phyloP scores from a whole-genome alignment of 2,888 invertebrate species.

The Pardosa pseudoannulata region DNA sequence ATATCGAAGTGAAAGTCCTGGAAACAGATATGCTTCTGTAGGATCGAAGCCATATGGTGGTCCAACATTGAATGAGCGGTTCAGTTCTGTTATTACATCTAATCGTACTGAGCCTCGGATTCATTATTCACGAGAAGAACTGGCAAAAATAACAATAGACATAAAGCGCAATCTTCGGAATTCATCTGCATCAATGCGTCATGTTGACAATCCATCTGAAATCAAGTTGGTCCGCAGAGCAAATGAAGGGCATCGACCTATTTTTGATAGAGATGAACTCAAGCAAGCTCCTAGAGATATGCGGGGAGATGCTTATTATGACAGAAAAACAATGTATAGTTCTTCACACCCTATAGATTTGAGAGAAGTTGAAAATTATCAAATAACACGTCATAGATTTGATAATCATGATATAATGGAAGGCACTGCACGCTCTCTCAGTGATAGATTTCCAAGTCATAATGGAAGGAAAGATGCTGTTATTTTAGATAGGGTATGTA shows the following conservation, averaged over 20 bases:
- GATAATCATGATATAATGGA: conserved; percentile 26
- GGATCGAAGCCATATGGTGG: conserved; percentile 24
- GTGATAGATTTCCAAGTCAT: conserved; percentile 46
- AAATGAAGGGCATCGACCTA: conserved; percentile 73
- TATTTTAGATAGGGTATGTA: conserved; percentile 43
- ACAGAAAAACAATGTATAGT: conserved; percentile 27
- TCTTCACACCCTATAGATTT: conserved; percentile 9
- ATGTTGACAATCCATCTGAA: conserved; percentile 59
- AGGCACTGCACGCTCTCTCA: conserved; percentile 27
- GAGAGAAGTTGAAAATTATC: conserved; percentile 52
- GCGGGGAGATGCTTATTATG: conserved; percentile 68
- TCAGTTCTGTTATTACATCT: conserved; percentile 41
- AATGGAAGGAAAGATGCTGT: conserved; percentile 21
- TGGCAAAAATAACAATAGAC: conserved; percentile 69
- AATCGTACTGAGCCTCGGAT: conserved; percentile 34
- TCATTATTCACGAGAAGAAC: conserved; percentile 54
- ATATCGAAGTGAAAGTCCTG: conserved; percentile 16
- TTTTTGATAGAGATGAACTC: conserved; percentile 75
- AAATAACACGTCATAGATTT: conserved; percentile 56
- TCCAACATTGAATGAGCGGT: conserved; percentile 56
- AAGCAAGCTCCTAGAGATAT: conserved; percentile 69
- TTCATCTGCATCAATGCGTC: conserved; percentile 37
- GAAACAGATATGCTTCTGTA: background rate
- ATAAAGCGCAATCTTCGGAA: conserved; percentile 31
- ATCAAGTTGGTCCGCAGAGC: conserved; percentile 73